phyloP scores from a whole-genome alignment of 37 sponge, comb jelly and placozoan species.

The Crambe crambe region DNA sequence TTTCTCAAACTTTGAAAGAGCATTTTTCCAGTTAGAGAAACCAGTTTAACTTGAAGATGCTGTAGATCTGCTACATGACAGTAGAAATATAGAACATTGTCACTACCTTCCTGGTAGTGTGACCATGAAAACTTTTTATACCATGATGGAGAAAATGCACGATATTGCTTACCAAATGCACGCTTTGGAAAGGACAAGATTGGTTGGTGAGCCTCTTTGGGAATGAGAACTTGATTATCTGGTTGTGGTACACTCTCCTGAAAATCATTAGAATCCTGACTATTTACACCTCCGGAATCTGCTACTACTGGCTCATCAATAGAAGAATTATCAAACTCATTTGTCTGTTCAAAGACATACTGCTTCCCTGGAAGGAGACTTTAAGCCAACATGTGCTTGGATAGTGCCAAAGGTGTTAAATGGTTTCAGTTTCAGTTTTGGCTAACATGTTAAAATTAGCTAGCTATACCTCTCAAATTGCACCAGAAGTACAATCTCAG shows the following conservation, averaged over 20 bases:
- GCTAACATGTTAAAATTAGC: too few species aligned
- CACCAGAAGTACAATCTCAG: conserved; percentile 22
- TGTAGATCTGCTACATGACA: background rate
- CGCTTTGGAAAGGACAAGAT: conserved; percentile 21
- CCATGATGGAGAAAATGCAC: background rate
- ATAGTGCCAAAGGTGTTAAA: too few species aligned
- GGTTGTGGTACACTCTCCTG: background rate
- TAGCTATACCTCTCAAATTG: background rate
- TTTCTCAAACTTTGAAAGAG: background rate
- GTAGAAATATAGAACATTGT: conserved; percentile 19
- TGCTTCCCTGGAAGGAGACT: too few species aligned
- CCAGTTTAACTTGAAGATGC: background rate
- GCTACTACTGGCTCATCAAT: too few species aligned
- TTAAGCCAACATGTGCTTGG: too few species aligned
- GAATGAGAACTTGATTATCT: background rate
- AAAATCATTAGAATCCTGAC: background rate
- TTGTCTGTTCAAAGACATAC: too few species aligned
- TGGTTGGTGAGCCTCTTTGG: background rate
- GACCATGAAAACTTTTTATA: conserved; percentile 29
- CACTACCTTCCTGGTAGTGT: conserved; percentile 37
- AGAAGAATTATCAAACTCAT: too few species aligned
- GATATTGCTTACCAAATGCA: conserved; percentile 33
- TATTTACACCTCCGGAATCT: background rate
- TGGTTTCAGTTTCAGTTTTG: too few species aligned
- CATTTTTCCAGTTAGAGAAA: background rate